phyloP scores from a whole-genome alignment of 2,888 invertebrate genomes.

The Tipula unca region DNA sequence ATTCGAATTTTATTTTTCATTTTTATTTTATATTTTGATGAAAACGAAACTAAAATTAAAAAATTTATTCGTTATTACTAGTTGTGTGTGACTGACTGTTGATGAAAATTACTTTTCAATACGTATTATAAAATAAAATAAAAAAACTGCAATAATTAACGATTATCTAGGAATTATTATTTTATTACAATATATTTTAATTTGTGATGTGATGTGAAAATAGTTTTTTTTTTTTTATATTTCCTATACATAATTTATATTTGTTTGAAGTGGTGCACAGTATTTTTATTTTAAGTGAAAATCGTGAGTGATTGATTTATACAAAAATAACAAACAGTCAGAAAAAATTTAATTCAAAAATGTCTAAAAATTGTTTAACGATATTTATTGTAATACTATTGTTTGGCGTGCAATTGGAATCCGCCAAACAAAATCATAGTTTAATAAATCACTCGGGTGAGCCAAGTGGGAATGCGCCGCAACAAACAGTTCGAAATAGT shows the following conservation, averaged over 20 bases:
- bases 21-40: not conserved
- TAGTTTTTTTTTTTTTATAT: not conserved
- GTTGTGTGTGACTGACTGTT: not conserved
- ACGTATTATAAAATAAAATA: not conserved
- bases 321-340: too few species aligned
- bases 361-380: not conserved
- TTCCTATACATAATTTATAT: too few species aligned
- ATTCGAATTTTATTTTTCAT: not conserved
- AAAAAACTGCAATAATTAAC: too few species aligned
- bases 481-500: not conserved
- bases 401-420: not conserved
- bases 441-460: not conserved
- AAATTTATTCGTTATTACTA: not conserved
- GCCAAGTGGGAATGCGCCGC: not conserved
- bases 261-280: not conserved
- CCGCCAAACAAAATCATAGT: not conserved
- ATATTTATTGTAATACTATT: not conserved
- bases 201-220: not conserved
- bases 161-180: not conserved
- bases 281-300: not conserved
- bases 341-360: not conserved
- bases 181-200: not conserved
- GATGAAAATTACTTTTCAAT: not conserved
- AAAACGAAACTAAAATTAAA: not conserved
- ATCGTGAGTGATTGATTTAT: not conserved